Conservation (phyloP, 2,888 invertebrate species). For the Polymixis flavicincta region DNA sequence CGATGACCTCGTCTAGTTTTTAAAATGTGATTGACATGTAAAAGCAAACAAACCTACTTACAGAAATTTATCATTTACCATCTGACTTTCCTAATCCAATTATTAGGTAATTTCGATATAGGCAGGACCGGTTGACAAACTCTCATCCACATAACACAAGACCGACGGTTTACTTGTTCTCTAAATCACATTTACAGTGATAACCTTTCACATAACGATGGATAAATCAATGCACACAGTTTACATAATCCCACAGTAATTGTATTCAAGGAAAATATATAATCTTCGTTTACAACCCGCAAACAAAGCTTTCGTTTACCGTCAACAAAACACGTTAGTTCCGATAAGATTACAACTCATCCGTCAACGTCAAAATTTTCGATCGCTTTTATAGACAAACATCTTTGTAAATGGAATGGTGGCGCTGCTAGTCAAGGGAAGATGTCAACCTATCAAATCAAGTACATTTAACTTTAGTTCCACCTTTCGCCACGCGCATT, state of each 20-base stretch:
- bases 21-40: no score
- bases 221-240: not conserved
- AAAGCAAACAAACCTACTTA: no score
- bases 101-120: not conserved
- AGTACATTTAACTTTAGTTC: constrained; percentile 17
- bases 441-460: constrained; percentile 12
- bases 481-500: constrained; percentile 14
- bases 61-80: no score
- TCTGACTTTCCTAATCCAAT: not conserved
- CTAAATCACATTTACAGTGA: not conserved
- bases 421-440: constrained; percentile 24
- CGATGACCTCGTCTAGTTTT: no score
- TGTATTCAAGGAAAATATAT: constrained; percentile 41
- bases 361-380: constrained; percentile 53
- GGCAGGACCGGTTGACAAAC: not conserved
- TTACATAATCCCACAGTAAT: constrained; percentile 1
- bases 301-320: constrained; percentile 48
- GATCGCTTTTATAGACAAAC: constrained; percentile 34
- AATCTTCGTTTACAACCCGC: constrained; percentile 39
- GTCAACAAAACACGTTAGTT: constrained; percentile 44
- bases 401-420: constrained; percentile 13
- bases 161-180: not conserved
- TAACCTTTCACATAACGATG: not conserved
- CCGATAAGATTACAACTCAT: constrained; percentile 53
- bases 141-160: not conserved